Conservation (phyloP, 1,140 invertebrate species). For the Temnothorax longispinosus region DNA sequence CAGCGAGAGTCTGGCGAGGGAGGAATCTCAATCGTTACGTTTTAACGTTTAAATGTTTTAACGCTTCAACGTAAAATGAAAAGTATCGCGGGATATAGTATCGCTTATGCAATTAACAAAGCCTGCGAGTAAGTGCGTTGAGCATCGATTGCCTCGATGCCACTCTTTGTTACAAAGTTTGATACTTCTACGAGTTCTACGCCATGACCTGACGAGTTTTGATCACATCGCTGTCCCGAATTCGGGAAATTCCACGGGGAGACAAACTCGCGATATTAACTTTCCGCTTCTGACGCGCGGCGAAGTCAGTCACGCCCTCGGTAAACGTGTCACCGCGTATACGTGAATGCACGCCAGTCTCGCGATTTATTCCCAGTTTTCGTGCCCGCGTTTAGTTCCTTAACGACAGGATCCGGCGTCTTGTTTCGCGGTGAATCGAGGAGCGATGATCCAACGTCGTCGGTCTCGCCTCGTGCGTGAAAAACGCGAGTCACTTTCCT, state of each 20-base stretch:
- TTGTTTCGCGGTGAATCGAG: neutral
- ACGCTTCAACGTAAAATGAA: neutral
- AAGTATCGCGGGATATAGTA: neutral
- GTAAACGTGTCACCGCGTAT: slow-evolving; percentile 21
- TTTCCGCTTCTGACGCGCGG: slow-evolving; percentile 14
- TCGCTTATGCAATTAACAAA: slow-evolving; percentile 23
- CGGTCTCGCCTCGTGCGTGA: neutral
- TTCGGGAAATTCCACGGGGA: slow-evolving; percentile 48
- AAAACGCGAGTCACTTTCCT: neutral
- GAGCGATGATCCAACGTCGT: neutral
- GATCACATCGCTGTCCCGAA: slow-evolving; percentile 47
- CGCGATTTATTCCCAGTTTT: slow-evolving; percentile 37
- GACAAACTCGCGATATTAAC: slow-evolving; percentile 53
- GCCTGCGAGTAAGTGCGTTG: neutral
- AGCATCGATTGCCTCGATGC: neutral
- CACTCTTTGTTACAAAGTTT: slow-evolving; percentile 50
- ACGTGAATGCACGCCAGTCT: neutral
- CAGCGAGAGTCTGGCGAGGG: no score
- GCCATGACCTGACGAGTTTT: slow-evolving; percentile 34
- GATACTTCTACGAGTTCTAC: neutral
- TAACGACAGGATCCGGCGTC: neutral
- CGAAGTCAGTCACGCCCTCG: slow-evolving; percentile 7
- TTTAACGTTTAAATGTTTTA: neutral
- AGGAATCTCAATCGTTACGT: neutral
- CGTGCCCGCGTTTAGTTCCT: neutral